A percentile compares a stretch with the other conserved stretches of the same genome.
Conservation (phyloP, 2,888 invertebrate genomes). For the Chrysotoxum bicinctum region DNA sequence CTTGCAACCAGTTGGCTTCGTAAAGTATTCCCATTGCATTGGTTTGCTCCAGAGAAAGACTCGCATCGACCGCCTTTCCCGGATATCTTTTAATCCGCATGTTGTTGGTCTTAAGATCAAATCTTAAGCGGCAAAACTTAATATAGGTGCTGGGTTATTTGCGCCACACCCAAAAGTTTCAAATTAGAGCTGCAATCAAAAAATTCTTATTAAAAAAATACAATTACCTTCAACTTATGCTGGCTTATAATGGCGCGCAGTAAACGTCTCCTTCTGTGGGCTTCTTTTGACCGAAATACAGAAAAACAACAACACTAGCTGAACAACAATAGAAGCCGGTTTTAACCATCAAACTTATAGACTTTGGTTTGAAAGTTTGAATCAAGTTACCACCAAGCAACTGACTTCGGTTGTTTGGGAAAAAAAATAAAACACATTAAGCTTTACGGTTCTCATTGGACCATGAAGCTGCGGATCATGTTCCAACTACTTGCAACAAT, state of each 20-base stretch:
- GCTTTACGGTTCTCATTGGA: conserved; percentile 41
- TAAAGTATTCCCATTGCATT: conserved; percentile 89
- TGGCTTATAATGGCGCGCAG: not conserved
- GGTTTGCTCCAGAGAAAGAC: conserved; percentile 87
- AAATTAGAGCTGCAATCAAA: conserved; percentile 69
- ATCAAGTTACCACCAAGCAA: conserved; percentile 18
- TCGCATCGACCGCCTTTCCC: conserved; percentile 89
- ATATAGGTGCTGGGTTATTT: conserved; percentile 27
- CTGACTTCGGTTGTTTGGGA: conserved; percentile 33
- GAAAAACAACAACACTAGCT: not conserved
- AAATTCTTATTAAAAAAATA: conserved; percentile 43
- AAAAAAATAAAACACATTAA: conserved; percentile 7
- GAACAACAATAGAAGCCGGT: conserved; percentile 40
- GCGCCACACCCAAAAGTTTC: conserved; percentile 44
- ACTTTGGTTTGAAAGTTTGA: conserved; percentile 14
- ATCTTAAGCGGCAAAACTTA: conserved; percentile 55
- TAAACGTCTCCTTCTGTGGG: conserved; percentile 46
- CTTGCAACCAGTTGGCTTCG: conserved; percentile 92
- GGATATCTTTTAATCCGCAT: conserved; percentile 94
- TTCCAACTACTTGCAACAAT: conserved; percentile 30
- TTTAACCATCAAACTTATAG: not conserved
- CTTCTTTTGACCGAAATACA: conserved; percentile 45
- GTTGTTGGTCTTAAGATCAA: conserved; percentile 23
- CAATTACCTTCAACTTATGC: conserved; percentile 29
- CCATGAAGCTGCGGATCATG: conserved; percentile 55